Percentiles rank a stretch among this genome's conserved stretches.
Conservation (phyloP, 1,140 invertebrate species). For the Neelides sp. region DNA sequence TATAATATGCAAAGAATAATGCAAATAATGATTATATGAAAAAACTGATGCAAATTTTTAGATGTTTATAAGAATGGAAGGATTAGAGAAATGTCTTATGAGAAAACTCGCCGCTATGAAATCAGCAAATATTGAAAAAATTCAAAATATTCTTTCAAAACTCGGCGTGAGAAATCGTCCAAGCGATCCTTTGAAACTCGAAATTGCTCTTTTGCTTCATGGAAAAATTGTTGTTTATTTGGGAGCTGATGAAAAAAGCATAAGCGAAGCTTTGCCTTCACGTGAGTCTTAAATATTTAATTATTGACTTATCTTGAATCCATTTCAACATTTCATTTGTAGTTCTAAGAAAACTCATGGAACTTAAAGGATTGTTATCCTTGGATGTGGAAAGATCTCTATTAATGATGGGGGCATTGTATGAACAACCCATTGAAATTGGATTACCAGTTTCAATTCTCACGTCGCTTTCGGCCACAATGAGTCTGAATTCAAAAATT, state of each 20-base stretch:
- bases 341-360: constrained; percentile 7
- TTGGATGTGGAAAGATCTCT: constrained; percentile 9
- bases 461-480: too few relatives aligned
- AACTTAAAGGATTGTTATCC: background rate
- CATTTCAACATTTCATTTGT: background rate
- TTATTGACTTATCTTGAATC: too few relatives aligned
- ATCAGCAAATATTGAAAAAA: constrained; percentile 16
- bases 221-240: constrained; percentile 12
- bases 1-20: background rate
- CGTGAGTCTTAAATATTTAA: constrained; percentile 8
- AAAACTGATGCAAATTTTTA: constrained; percentile 3
- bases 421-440: constrained; percentile 29
- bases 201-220: constrained; percentile 14
- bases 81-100: constrained; percentile 19
- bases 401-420: constrained; percentile 12
- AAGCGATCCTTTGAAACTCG: constrained; percentile 16
- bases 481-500: too few relatives aligned
- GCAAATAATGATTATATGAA: background rate
- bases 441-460: constrained; percentile 21
- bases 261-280: background rate
- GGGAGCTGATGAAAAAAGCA: constrained; percentile 21
- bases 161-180: constrained; percentile 10
- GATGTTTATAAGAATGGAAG: constrained; percentile 26
- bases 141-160: constrained; percentile 16
- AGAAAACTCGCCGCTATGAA: constrained; percentile 5